Percentiles rank a stretch among this genome's conserved stretches.
Conservation (phyloP, 2,888 invertebrate genomes). For the Peribatodes rhomboidaria region DNA sequence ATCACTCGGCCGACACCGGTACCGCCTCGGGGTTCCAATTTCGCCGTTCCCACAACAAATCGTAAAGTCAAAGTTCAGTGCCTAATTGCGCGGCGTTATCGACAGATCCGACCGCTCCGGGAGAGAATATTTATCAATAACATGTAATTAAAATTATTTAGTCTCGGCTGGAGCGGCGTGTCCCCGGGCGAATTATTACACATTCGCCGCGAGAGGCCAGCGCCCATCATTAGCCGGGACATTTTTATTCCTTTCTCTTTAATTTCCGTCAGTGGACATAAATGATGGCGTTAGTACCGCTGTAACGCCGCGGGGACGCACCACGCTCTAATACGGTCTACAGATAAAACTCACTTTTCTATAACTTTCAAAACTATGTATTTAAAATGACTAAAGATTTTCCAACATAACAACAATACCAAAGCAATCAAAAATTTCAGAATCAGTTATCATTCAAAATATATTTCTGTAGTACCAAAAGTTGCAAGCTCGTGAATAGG, state of each 20-base stretch:
- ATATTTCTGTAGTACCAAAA: background rate
- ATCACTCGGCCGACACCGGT: slow-evolving; percentile 48
- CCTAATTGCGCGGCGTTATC: slow-evolving; percentile 82
- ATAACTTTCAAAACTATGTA: background rate
- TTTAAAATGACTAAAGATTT: background rate
- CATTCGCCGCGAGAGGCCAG: slow-evolving; percentile 82
- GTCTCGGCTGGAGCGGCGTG: slow-evolving; percentile 62
- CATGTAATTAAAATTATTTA: slow-evolving; percentile 86
- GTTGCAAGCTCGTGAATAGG: slow-evolving; percentile 15
- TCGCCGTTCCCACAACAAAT: slow-evolving; percentile 83
- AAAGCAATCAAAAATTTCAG: background rate
- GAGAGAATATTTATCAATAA: slow-evolving; percentile 84
- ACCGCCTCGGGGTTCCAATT: slow-evolving; percentile 67
- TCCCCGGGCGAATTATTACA: slow-evolving; percentile 83
- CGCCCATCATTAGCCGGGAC: slow-evolving; percentile 80
- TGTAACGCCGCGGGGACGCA: slow-evolving; percentile 73
- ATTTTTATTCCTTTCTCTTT: slow-evolving; percentile 85
- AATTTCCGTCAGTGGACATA: slow-evolving; percentile 82
- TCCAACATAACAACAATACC: background rate
- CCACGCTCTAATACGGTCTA: slow-evolving; percentile 44
- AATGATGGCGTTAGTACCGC: slow-evolving; percentile 80
- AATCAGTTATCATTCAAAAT: background rate
- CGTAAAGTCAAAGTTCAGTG: slow-evolving; percentile 81
- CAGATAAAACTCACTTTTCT: slow-evolving; percentile 14
- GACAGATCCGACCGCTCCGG: slow-evolving; percentile 78